These are phyloP conservation scores for Lathamus discolor DNA, from an alignment of 2,113 vertebrate genomes.

Conservation along the genomic window DNA sequence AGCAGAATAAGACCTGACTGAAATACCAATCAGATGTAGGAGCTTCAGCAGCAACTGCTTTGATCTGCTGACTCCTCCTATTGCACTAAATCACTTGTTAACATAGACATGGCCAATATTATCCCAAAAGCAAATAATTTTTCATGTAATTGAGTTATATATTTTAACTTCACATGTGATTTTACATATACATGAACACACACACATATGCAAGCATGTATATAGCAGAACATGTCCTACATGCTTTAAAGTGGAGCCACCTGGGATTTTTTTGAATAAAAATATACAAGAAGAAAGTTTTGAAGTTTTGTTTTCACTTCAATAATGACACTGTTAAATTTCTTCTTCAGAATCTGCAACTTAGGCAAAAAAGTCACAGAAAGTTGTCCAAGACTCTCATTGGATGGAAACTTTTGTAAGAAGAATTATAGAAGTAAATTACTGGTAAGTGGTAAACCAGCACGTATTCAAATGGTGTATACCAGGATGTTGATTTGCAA, in stretches of 20 bases:
- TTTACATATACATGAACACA: background rate
- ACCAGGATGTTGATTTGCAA: background rate
- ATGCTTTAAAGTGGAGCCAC: background rate
- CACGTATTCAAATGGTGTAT: background rate
- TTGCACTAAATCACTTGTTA: background rate
- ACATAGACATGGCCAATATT: background rate
- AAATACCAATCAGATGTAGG: background rate
- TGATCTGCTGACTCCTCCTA: background rate
- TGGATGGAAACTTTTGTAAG: background rate
- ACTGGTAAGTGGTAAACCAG: background rate
- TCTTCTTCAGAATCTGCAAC: background rate
- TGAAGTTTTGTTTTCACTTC: background rate
- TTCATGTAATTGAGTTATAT: background rate
- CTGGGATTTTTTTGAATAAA: background rate
- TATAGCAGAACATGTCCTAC: background rate
- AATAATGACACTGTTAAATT: background rate
- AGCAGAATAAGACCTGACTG: background rate
- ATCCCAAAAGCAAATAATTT: background rate
- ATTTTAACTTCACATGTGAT: background rate
- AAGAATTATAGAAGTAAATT: background rate
- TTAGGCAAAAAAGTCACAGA: background rate
- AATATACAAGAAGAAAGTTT: background rate
- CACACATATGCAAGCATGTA: background rate
- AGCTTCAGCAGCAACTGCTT: background rate
- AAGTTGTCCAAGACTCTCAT: background rate